These are phyloP conservation scores for Heliconius himera DNA, from an alignment of 1,140 invertebrate species.

Conservation along the genomic window DNA sequence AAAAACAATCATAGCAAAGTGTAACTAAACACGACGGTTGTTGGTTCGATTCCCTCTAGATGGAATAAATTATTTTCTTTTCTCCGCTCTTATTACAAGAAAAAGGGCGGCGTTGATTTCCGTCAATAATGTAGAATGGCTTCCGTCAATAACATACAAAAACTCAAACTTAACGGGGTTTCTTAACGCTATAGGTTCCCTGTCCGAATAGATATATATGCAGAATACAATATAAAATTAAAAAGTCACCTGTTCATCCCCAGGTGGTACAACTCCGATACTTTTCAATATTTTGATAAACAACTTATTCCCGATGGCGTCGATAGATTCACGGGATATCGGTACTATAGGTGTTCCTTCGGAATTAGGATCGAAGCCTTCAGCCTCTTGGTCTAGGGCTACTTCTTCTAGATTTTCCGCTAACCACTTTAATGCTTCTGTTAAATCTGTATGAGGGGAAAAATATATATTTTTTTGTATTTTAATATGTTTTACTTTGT, in stretches of 20 bases:
- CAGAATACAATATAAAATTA: too few relatives aligned
- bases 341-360: conserved; percentile 86
- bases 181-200: too few relatives aligned
- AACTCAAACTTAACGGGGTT: too few relatives aligned
- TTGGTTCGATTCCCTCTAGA: too few relatives aligned
- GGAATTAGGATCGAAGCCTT: conserved; percentile 70
- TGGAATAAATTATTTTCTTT: too few relatives aligned
- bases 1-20: too few relatives aligned
- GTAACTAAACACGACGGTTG: too few relatives aligned
- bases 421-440: conserved; percentile 73
- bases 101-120: too few relatives aligned
- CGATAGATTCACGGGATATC: conserved; percentile 80
- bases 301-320: conserved; percentile 83
- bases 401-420: conserved; percentile 76
- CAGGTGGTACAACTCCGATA: conserved; percentile 83
- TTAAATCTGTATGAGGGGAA: conserved; percentile 42
- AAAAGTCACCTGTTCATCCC: conserved; percentile 76
- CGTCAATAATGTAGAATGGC: too few relatives aligned
- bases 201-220: too few relatives aligned
- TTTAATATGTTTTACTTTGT: neutral
- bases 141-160: too few relatives aligned
- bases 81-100: neutral
- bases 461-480: too few relatives aligned
- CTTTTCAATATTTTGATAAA: conserved; percentile 83
- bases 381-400: conserved; percentile 76